Evolutionary conservation across 2,888 invertebrate genomes (phyloP).

Genomic region (Cosmia pyralina): DNA sequence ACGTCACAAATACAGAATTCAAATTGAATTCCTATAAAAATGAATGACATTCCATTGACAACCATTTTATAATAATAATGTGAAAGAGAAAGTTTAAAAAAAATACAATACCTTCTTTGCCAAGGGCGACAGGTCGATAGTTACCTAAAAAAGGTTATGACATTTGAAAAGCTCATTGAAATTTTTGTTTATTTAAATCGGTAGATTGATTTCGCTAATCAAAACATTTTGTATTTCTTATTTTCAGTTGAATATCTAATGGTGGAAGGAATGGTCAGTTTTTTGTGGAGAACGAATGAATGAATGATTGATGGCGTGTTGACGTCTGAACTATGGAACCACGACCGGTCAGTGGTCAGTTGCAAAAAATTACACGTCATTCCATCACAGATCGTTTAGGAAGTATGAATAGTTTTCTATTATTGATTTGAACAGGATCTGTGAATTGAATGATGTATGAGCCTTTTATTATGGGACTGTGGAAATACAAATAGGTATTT

Average conservation of each 20-base stretch:
- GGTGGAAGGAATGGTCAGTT: constrained; percentile 16
- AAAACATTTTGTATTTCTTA: constrained; percentile 27
- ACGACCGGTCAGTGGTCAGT: constrained; percentile 22
- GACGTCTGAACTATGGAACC: constrained; percentile 35
- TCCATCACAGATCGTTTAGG: constrained; percentile 26
- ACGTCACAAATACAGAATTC: not conserved
- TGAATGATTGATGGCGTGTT: constrained; percentile 53
- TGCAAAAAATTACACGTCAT: constrained; percentile 52
- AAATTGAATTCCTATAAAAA: constrained; percentile 26
- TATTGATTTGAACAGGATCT: constrained; percentile 40
- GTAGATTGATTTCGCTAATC: constrained; percentile 15
- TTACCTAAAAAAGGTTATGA: constrained; percentile 29
- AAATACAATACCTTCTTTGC: constrained; percentile 40
- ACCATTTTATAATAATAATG: not conserved
- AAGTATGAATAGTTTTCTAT: constrained; percentile 25
- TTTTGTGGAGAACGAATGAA: constrained; percentile 28
- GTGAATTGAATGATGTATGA: constrained; percentile 7
- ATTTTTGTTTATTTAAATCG: constrained; percentile 12
- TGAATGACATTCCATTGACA: constrained; percentile 24
- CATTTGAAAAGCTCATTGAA: not conserved
- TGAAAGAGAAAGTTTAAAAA: constrained; percentile 31
- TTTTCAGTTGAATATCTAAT: constrained; percentile 31
- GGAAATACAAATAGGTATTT: too few species aligned
- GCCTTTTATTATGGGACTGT: not conserved
- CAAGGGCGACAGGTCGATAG: constrained; percentile 29